Conservation (phyloP, 2,113 vertebrate species). For the Pseudorhombus dupliciocellatus region DNA sequence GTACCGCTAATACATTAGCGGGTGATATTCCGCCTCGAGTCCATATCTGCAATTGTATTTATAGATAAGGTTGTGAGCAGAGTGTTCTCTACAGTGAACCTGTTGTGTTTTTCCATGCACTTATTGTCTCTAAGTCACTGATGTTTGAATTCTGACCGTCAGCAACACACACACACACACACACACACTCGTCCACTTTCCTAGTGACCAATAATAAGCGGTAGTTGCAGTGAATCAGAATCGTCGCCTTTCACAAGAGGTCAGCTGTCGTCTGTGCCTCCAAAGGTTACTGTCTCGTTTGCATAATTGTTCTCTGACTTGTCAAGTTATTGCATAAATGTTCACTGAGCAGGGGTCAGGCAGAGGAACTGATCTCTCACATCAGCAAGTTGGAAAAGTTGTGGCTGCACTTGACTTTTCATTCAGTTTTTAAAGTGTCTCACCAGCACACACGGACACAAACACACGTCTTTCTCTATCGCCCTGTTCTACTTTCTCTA, state of each 20-base stretch:
- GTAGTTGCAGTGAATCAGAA: constrained; percentile 28
- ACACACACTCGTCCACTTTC: constrained; percentile 3
- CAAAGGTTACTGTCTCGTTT: constrained; percentile 39
- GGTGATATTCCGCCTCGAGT: no score
- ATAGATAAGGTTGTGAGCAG: no score
- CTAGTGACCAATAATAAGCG: constrained; percentile 18
- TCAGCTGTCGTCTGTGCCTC: constrained; percentile 40
- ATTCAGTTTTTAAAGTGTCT: background rate
- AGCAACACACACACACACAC: constrained; percentile 9
- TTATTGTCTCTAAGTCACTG: background rate
- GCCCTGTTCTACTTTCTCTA: constrained; percentile 17
- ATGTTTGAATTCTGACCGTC: constrained; percentile 38
- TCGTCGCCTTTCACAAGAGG: constrained; percentile 47
- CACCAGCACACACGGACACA: background rate
- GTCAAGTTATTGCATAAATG: constrained; percentile 18
- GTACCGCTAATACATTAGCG: no score
- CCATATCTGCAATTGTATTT: no score
- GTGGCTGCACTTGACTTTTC: background rate
- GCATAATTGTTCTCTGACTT: constrained; percentile 11
- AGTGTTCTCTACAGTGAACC: no score
- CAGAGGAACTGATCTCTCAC: constrained; percentile 23
- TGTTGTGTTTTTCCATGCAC: background rate
- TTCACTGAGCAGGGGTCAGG: background rate
- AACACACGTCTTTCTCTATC: no score
- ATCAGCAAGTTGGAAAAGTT: background rate